Evolutionary conservation across 2,113 vertebrate genomes (phyloP).

Genomic region (Gnathonemus echidnorhynchus): DNA sequence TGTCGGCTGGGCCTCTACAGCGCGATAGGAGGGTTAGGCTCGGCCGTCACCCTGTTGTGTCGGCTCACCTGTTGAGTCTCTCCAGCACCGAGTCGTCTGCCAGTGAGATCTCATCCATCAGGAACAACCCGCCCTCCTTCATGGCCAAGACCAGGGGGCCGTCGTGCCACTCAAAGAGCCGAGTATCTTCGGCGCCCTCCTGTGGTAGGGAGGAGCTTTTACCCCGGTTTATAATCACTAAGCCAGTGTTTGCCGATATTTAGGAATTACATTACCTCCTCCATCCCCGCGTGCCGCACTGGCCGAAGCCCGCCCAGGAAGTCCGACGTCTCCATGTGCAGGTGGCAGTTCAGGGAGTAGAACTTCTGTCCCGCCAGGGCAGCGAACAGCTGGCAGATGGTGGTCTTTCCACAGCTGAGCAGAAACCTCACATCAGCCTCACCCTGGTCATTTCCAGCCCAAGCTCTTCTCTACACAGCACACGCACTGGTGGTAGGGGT

Average conservation of each 20-base stretch:
- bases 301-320: constrained; percentile 88
- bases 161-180: constrained; percentile 89
- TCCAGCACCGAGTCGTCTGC: constrained; percentile 96
- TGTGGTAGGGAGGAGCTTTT: constrained; percentile 33
- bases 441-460: background rate
- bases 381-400: constrained; percentile 90
- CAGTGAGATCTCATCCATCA: constrained; percentile 94
- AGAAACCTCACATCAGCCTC: background rate
- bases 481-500: background rate
- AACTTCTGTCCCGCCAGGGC: constrained; percentile 72
- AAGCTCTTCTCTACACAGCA: background rate
- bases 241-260: background rate
- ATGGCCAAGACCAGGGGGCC: constrained; percentile 89
- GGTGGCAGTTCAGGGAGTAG: constrained; percentile 84
- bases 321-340: constrained; percentile 95
- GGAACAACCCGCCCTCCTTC: constrained; percentile 81
- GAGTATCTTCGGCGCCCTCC: constrained; percentile 64
- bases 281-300: constrained; percentile 64
- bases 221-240: background rate
- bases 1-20: background rate
- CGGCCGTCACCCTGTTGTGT: background rate
- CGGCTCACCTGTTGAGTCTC: constrained; percentile 85
- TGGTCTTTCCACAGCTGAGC: constrained; percentile 91
- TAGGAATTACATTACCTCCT: constrained; percentile 52
- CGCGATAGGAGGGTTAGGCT: background rate